Evolutionary conservation across 2,888 invertebrate genomes (phyloP).

Genomic region (Patella caerulea): DNA sequence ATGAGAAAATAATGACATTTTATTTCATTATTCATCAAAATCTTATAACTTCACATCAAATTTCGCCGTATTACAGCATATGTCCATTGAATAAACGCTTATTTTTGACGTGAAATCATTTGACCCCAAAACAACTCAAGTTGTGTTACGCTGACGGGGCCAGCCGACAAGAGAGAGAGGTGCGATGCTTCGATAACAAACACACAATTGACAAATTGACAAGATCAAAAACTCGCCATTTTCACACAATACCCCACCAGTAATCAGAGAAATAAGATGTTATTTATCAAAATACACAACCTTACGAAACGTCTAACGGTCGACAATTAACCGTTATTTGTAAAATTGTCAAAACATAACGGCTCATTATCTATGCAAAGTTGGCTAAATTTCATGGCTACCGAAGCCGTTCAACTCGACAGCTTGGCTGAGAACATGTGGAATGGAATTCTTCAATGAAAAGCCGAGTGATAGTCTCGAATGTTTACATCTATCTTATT

Average conservation of each 20-base stretch:
- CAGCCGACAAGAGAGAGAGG: background rate
- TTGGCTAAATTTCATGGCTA: slow-evolving; percentile 10
- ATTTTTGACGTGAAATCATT: background rate
- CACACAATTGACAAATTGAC: background rate
- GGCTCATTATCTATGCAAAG: slow-evolving; percentile 9
- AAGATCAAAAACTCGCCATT: background rate
- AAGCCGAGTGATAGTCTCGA: background rate
- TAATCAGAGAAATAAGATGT: slow-evolving; percentile 4
- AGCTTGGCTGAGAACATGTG: background rate
- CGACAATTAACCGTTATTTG: background rate
- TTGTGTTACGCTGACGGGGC: background rate
- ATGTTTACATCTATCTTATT: background rate
- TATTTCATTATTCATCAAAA: background rate
- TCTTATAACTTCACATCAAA: background rate
- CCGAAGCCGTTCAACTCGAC: background rate
- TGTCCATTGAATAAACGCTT: background rate
- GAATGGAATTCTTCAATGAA: slow-evolving; percentile 5
- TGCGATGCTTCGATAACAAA: slow-evolving; percentile 7
- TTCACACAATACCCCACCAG: background rate
- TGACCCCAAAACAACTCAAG: background rate
- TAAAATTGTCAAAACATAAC: background rate
- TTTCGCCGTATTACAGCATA: background rate
- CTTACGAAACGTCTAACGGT: background rate
- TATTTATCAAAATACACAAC: background rate
- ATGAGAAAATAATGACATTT: background rate